A percentile compares a stretch with the other conserved stretches of the same genome.
phyloP scores from a whole-genome alignment of 2,113 vertebrate genomes.

The Illadopsis cleaveri region DNA sequence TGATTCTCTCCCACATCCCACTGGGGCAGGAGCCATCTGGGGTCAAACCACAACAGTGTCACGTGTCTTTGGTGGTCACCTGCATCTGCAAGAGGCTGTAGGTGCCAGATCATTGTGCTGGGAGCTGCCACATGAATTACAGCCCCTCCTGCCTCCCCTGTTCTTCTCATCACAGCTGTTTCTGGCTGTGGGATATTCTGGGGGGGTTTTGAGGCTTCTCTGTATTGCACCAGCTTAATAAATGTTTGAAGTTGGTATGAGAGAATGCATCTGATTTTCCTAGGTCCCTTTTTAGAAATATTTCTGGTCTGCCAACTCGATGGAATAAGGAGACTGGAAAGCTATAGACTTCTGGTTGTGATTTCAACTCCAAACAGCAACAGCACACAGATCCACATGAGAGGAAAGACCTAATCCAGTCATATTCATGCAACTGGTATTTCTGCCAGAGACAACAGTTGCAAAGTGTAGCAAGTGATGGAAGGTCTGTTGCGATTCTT shows the following conservation, averaged over 20 bases:
- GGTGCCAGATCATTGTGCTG: background rate
- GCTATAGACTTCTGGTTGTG: background rate
- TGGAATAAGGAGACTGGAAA: background rate
- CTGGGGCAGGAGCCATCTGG: background rate
- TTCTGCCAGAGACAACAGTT: background rate
- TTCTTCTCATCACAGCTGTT: background rate
- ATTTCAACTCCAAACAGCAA: accelerated
- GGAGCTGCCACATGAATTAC: background rate
- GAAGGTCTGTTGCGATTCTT: background rate
- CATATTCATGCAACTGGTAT: background rate
- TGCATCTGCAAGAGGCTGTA: background rate
- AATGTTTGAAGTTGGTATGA: background rate
- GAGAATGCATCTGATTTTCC: background rate
- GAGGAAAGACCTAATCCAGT: background rate
- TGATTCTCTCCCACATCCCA: background rate
- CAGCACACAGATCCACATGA: background rate
- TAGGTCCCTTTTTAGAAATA: background rate
- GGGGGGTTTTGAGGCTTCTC: background rate
- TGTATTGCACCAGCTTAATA: background rate
- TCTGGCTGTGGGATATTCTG: background rate
- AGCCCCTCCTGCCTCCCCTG: background rate
- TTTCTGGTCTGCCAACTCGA: background rate
- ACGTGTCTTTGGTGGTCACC: background rate
- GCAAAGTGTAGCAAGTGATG: background rate
- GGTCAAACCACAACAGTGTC: background rate